phyloP scores from a whole-genome alignment of 1,140 invertebrate species.

The Anastrepha obliqua region DNA sequence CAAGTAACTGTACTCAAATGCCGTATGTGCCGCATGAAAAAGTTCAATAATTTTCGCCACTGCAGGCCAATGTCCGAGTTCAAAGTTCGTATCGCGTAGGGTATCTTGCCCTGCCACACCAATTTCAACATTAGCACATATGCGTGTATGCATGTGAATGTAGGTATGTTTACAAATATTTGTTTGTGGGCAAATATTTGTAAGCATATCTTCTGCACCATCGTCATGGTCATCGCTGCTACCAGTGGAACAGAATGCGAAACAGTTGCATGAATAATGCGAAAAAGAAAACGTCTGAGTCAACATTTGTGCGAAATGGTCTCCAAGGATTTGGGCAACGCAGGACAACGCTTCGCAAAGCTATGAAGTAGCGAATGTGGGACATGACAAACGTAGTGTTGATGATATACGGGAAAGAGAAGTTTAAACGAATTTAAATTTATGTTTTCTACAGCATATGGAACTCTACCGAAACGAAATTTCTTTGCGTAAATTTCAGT shows the following conservation, averaged over 20 bases:
- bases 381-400: background rate
- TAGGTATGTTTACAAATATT: background rate
- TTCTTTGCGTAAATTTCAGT: too few species aligned
- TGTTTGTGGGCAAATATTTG: background rate
- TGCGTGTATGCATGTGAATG: background rate
- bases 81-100: slow-evolving; percentile 1
- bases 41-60: slow-evolving; percentile 53
- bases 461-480: too few species aligned
- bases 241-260: slow-evolving; percentile 55
- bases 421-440: background rate
- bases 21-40: background rate
- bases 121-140: background rate
- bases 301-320: slow-evolving; percentile 34
- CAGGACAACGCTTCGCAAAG: background rate
- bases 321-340: slow-evolving; percentile 7
- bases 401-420: background rate
- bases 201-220: background rate
- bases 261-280: slow-evolving; percentile 58
- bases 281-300: slow-evolving; percentile 39
- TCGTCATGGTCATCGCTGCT: background rate
- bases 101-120: background rate
- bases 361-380: background rate
- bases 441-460: background rate
- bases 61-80: slow-evolving; percentile 18
- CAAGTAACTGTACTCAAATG: background rate